Evolutionary conservation across 2,888 invertebrate species (phyloP), one percentile per base, ranked within the genome.

Genomic region (Caradrina clavipalpis): DNA sequence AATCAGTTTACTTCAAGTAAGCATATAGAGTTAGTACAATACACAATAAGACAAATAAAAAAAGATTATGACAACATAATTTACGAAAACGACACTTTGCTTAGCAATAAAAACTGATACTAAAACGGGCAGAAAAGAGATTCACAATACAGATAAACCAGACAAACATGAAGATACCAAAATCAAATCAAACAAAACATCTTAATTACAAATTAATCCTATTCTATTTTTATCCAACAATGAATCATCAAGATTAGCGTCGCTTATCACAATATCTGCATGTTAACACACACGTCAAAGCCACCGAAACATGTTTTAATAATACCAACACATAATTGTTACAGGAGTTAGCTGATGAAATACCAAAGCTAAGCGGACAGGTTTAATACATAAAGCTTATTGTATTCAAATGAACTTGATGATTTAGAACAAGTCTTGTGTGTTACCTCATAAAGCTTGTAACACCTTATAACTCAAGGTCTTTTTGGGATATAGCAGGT

Each of bases 401-500:
- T 93, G 93, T 93, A 93, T 93, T 91, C 89, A 92, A 93, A 93
- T 93, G 83, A 88, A 83, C 80, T 76, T 67, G 81, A 89, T 89
- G 87, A 90, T 91, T 88, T 89, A 90, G 89, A 90, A 81, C 87
- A 86, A 69, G 77, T 75, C 83, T 85, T 87, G 85, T 81, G 83
- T 86, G 81, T 87, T 88, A 86, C 85, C 73, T 82, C 86, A 85
- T 85, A 87, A 78, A 85, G 86, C 86, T 86, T 83, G 83, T 85
- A 82, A 85, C 79, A 77, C 80, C 69, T 69, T 79, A 67, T 31
- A 42, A 47, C 59, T 59, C 84, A 80, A 86, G 82, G 82, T 80
- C 71, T 67, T 39, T 8, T 31, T 15, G 54, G 17, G 47, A 53
- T 55, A 50, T 22, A 54, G 8, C 64, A 63, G 62, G 76, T 81